phyloP scores from a whole-genome alignment of 2,888 invertebrate genomes.

The Halocaridina rubra region DNA sequence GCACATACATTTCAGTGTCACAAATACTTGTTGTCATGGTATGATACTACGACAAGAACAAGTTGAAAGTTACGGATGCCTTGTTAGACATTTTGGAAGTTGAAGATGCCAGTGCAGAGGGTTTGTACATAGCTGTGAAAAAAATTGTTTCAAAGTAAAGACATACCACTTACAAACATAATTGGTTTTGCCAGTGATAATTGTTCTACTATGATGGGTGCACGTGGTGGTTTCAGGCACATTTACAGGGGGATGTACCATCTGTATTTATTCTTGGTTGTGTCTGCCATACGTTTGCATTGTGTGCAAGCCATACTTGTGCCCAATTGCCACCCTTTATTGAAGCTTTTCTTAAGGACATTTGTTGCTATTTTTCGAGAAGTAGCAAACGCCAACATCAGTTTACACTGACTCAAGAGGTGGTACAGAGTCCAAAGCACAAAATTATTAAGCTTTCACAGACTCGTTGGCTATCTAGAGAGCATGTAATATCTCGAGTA shows the following conservation, averaged over 20 bases:
- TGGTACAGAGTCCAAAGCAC: neutral
- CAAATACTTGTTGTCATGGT: no score
- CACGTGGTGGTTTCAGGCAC: neutral
- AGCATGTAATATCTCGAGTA: no score
- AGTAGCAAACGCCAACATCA: neutral
- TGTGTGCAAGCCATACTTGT: neutral
- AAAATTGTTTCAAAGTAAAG: neutral
- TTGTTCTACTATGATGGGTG: neutral
- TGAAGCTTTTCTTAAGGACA: neutral
- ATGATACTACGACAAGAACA: no score
- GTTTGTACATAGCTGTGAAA: no score
- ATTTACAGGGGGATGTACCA: neutral
- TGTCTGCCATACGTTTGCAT: conserved; percentile 16
- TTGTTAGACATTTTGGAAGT: no score
- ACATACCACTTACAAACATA: neutral
- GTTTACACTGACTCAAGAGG: neutral
- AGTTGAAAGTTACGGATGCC: no score
- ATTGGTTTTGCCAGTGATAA: neutral
- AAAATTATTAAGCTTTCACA: neutral
- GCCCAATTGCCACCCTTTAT: neutral
- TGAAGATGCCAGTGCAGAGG: no score
- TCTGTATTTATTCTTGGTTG: neutral
- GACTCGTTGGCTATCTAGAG: no score
- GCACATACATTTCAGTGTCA: no score
- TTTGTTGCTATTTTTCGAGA: neutral